Evolutionary conservation across 2,797 vertebrate genomes (phyloP).

Genomic region (Rhincodon typus): DNA sequence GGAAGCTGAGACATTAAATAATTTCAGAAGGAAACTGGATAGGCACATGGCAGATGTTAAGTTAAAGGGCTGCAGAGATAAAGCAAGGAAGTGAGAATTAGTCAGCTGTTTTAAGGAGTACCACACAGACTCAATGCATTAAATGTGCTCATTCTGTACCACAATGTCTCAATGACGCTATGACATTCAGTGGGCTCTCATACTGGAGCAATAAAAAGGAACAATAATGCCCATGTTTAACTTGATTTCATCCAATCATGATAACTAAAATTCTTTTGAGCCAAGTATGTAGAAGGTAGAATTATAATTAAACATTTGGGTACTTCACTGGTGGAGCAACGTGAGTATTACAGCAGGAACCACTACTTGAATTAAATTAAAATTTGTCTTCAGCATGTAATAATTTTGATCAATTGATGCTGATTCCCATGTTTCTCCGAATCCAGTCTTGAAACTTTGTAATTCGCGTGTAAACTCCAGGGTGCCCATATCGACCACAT

Average conservation of each 20-base stretch:
- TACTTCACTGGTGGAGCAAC: background rate
- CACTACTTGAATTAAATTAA: background rate
- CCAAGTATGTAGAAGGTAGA: background rate
- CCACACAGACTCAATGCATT: too few species aligned
- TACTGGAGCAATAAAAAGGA: background rate
- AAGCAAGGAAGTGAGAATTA: too few species aligned
- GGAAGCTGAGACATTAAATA: too few species aligned
- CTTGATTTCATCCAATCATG: background rate
- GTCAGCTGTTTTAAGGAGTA: too few species aligned
- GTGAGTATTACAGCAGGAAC: background rate
- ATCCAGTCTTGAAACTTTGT: conserved; percentile 63
- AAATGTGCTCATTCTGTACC: too few species aligned
- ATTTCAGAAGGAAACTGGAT: too few species aligned
- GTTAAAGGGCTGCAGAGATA: too few species aligned
- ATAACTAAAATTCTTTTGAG: background rate
- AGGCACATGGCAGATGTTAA: too few species aligned
- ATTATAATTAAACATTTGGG: background rate
- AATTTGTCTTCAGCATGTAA: background rate
- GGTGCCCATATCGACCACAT: conserved; percentile 60
- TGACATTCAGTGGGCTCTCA: background rate
- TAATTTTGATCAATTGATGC: background rate
- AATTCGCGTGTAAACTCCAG: conserved; percentile 63
- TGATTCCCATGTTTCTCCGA: background rate
- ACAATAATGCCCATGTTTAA: background rate
- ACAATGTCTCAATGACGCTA: too few species aligned